A percentile compares a stretch with the other conserved stretches of the same genome.
Conservation (phyloP, 2,113 vertebrate genomes). For the Sturnira hondurensis region DNA sequence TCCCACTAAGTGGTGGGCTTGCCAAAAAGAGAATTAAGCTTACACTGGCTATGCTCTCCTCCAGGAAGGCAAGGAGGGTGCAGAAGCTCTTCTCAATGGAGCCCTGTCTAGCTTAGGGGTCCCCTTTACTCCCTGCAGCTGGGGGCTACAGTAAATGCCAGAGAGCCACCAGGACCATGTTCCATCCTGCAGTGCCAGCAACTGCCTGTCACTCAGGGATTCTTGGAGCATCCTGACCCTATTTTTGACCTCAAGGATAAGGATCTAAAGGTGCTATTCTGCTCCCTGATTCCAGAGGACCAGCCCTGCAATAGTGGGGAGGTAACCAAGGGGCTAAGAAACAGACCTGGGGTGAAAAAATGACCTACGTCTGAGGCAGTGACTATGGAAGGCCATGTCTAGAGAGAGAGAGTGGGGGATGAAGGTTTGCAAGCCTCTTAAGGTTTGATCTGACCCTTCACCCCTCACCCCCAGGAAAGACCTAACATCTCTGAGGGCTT, state of each 20-base stretch:
- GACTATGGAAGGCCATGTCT: not conserved
- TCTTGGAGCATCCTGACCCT: too few relatives aligned
- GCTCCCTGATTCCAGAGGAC: not conserved
- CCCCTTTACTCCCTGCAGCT: not conserved
- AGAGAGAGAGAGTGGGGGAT: not conserved
- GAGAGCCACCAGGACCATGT: too few relatives aligned
- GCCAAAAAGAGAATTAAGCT: not conserved
- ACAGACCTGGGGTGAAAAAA: not conserved
- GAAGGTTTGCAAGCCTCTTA: accelerated
- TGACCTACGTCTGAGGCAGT: not conserved
- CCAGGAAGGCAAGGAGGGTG: too few relatives aligned
- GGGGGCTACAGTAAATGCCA: not conserved
- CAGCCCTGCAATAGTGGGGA: not conserved
- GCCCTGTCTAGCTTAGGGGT: too few relatives aligned
- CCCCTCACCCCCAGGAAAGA: not conserved
- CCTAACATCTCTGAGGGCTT: not conserved
- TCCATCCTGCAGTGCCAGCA: not conserved
- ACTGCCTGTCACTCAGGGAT: too few relatives aligned
- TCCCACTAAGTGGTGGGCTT: not conserved
- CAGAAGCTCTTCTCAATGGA: not conserved
- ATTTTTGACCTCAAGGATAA: not conserved
- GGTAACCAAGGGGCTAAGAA: too few relatives aligned
- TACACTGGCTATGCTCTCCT: not conserved
- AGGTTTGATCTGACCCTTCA: too few relatives aligned
- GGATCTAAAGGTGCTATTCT: not conserved